These are phyloP conservation scores for Zaprionus inermis DNA, from an alignment of 1,140 invertebrate species.

Conservation along the genomic window DNA sequence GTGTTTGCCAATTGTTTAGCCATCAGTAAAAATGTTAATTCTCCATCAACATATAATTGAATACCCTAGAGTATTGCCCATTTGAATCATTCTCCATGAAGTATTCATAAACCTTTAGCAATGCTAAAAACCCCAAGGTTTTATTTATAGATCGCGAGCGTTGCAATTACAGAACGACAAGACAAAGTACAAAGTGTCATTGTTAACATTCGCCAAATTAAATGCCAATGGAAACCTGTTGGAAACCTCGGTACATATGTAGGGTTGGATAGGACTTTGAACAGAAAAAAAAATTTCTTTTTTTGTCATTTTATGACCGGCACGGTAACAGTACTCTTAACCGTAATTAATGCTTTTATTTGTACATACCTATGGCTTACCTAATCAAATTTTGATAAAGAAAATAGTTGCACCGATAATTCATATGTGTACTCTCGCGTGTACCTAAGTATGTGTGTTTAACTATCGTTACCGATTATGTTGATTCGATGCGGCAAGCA, in stretches of 20 bases:
- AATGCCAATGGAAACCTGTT: conserved; percentile 56
- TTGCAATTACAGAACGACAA: conserved; percentile 29
- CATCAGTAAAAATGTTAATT: conserved; percentile 9
- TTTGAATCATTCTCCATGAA: conserved; percentile 25
- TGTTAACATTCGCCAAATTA: conserved; percentile 40
- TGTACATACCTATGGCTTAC: conserved; percentile 17
- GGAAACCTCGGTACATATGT: conserved; percentile 34
- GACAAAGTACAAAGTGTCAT: conserved; percentile 62
- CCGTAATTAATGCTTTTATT: conserved; percentile 42
- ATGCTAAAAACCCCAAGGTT: conserved; percentile 15
- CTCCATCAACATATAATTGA: not conserved
- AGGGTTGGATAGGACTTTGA: conserved; percentile 32
- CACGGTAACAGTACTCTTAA: conserved; percentile 35
- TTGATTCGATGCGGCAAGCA: conserved; percentile 36
- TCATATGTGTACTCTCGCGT: conserved; percentile 6
- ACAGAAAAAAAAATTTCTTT: conserved; percentile 22
- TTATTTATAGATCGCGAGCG: conserved; percentile 44
- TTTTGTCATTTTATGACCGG: conserved; percentile 26
- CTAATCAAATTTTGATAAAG: conserved; percentile 43
- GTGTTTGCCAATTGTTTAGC: conserved; percentile 20
- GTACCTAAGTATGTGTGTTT: not conserved
- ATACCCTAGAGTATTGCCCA: conserved; percentile 3
- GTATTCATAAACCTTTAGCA: conserved; percentile 33
- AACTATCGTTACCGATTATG: conserved; percentile 30
- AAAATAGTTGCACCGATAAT: conserved; percentile 44